Percentiles rank a stretch among this genome's conserved stretches.
phyloP scores from a whole-genome alignment of 2,888 invertebrate species.

The Tholera decimalis region DNA sequence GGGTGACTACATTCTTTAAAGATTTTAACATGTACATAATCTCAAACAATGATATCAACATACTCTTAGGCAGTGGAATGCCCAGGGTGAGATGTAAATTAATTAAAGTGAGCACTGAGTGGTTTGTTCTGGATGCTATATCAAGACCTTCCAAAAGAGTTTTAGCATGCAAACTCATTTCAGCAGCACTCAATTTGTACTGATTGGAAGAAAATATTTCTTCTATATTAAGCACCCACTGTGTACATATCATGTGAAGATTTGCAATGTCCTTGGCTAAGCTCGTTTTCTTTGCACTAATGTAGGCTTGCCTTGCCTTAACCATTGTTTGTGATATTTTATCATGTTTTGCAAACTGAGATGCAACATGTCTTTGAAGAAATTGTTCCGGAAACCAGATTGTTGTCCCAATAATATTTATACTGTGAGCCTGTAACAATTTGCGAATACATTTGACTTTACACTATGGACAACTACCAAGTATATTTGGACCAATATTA shows the following conservation, averaged over 20 bases:
- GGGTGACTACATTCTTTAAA: conserved; percentile 93
- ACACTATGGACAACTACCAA: conserved; percentile 7
- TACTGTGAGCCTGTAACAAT: conserved; percentile 93
- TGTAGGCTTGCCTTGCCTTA: conserved; percentile 90
- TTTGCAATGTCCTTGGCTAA: conserved; percentile 92
- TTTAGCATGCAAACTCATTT: conserved; percentile 86
- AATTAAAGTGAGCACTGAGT: conserved; percentile 89
- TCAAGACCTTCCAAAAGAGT: conserved; percentile 92
- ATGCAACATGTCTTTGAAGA: conserved; percentile 92
- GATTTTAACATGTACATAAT: conserved; percentile 96
- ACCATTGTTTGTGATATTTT: conserved; percentile 85
- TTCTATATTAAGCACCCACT: conserved; percentile 85
- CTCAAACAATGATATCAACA: conserved; percentile 94
- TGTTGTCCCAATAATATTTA: conserved; percentile 95
- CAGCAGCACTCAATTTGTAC: conserved; percentile 83
- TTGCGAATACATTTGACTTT: background rate
- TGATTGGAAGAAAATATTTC: conserved; percentile 80
- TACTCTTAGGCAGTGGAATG: conserved; percentile 95
- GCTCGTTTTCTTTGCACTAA: conserved; percentile 91
- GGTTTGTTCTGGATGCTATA: conserved; percentile 93
- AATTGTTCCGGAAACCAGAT: conserved; percentile 97
- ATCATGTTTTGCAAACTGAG: conserved; percentile 89
- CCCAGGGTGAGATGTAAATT: conserved; percentile 94
- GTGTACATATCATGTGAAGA: conserved; percentile 78
- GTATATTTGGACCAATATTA: background rate